Percentiles rank a stretch among this genome's conserved stretches.
Conservation (phyloP, 2,888 invertebrate species). For the Oscheius sp. region DNA sequence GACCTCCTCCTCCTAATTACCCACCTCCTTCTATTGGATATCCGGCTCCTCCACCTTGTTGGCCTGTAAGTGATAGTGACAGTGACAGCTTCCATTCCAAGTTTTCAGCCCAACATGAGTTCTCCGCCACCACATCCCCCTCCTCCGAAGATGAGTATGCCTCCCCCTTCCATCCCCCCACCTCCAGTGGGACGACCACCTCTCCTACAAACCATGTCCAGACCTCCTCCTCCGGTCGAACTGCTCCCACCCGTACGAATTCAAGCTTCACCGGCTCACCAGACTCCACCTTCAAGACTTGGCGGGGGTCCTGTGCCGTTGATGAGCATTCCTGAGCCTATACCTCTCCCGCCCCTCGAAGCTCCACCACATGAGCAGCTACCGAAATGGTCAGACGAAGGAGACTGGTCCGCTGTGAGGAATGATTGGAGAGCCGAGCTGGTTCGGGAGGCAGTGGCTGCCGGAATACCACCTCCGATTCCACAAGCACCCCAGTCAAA, state of each 20-base stretch:
- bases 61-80: too few relatives aligned
- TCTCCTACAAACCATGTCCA: neutral
- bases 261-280: neutral
- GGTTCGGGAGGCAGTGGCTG: neutral
- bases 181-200: slow-evolving; percentile 16
- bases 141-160: slow-evolving; percentile 9
- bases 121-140: slow-evolving; percentile 4
- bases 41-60: neutral
- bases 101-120: slow-evolving; percentile 1
- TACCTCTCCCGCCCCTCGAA: neutral
- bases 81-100: neutral
- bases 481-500: neutral
- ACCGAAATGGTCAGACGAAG: slow-evolving; percentile 18
- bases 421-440: neutral
- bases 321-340: neutral
- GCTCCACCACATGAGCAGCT: neutral
- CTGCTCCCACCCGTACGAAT: slow-evolving; percentile 4
- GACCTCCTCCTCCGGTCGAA: neutral
- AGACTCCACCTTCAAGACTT: neutral
- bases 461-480: neutral
- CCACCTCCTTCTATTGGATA: neutral
- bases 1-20: neutral
- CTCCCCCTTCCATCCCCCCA: slow-evolving; percentile 16
- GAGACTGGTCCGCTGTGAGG: neutral
- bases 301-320: neutral